These are phyloP conservation scores for Nothoprocta perdicaria DNA, from an alignment of 2,113 vertebrate species.

Conservation along the genomic window DNA sequence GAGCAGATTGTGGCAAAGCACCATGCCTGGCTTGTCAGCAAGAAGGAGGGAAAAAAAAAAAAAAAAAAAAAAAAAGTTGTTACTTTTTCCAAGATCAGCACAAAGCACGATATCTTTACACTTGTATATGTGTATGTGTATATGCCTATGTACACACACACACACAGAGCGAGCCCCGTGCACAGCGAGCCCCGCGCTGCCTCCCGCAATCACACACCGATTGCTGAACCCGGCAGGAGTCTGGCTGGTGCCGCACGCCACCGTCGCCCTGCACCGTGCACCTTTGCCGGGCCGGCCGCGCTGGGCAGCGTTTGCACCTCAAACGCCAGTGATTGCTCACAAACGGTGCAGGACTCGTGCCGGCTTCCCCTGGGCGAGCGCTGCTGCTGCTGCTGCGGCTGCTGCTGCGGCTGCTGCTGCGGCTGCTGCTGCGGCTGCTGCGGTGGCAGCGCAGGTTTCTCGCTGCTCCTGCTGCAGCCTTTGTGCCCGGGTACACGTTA, in stretches of 20 bases:
- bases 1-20: conserved; percentile 46
- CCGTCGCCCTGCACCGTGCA: background rate
- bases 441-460: conserved; percentile 33
- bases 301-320: conserved; percentile 22
- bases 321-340: conserved; percentile 9
- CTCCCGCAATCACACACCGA: conserved; percentile 5
- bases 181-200: conserved; percentile 1
- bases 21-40: background rate
- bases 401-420: background rate
- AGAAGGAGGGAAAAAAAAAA: too few relatives aligned
- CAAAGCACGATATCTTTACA: background rate
- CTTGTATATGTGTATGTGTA: background rate
- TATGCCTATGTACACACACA: background rate
- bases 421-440: background rate
- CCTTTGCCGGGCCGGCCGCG: background rate
- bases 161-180: background rate
- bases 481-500: conserved; percentile 28
- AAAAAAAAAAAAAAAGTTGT: conserved; percentile 25
- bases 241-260: background rate
- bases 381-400: background rate
- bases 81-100: background rate
- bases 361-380: conserved; percentile 1
- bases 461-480: conserved; percentile 52
- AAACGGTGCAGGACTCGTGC: background rate
- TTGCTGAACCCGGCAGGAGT: background rate